These are phyloP conservation scores for Troglohyphantes excavatus DNA, from an alignment of 2,888 invertebrate species.

Conservation along the genomic window DNA sequence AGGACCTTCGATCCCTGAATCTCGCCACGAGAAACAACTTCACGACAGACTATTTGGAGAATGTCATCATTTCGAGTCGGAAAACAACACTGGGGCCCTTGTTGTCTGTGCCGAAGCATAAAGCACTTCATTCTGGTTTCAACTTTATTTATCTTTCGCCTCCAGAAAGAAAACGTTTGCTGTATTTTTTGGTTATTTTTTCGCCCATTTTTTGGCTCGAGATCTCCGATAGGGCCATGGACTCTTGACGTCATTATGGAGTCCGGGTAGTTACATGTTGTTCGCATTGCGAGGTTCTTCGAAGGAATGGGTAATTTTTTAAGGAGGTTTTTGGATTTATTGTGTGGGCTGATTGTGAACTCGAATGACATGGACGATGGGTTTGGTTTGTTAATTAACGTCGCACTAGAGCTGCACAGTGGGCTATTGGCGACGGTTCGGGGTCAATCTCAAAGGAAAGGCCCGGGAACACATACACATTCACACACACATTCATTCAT, in stretches of 20 bases:
- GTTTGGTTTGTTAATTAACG: too few relatives aligned
- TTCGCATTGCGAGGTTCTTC: neutral
- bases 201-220: neutral
- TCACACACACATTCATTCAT: too few relatives aligned
- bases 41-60: neutral
- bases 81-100: slow-evolving; percentile 24
- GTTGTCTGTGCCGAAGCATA: slow-evolving; percentile 30
- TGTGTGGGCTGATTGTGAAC: neutral
- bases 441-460: too few relatives aligned
- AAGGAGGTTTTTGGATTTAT: neutral
- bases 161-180: neutral
- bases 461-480: too few relatives aligned
- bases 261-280: neutral
- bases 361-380: neutral
- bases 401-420: too few relatives aligned
- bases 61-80: slow-evolving; percentile 19
- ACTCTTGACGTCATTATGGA: slow-evolving; percentile 18
- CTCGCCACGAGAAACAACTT: slow-evolving; percentile 11
- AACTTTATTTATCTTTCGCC: slow-evolving; percentile 31
- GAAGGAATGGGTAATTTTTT: neutral
- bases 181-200: neutral
- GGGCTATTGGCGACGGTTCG: too few relatives aligned
- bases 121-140: slow-evolving; percentile 13
- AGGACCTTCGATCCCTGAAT: neutral
- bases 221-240: neutral